Evolutionary conservation across 2,113 vertebrate genomes (phyloP), one percentile per base, ranked within the genome.

Genomic region (Rhineura floridana): DNA sequence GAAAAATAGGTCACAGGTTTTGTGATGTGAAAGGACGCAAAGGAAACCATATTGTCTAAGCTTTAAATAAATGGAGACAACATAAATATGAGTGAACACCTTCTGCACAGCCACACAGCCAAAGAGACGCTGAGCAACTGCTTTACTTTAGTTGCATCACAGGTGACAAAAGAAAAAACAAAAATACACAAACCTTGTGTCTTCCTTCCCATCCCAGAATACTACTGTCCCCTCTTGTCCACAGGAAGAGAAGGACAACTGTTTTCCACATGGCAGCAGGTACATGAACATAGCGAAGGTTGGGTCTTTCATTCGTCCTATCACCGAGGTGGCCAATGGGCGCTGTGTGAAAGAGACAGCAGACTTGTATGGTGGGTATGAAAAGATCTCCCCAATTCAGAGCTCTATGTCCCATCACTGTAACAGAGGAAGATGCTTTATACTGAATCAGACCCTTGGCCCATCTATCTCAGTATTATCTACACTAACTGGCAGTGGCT

Each of bases 251-350:
- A 98, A 98, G 91, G 98, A 96, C 0, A 96, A 95, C 62, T 99
- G 98, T 90, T 93, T 97, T 92, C 97, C 98, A 15, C 98, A 99
- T 81, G 96, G 87, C 1, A 99, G 94, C 65, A 97, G 55, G 87
- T 99, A 99, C 96, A 97, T 97, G 81, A 99, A 98, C 1, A 97
- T 98, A 1, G 98, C 96, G 89, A 99, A 99, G 83, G 98, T 97
- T 0, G 98, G 98, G 70, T 99, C 97, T 95, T 98, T 98, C 98
- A 99, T 99, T 90, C 97, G 97, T 82, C 97, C 97, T 10, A 99
- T 95, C 80, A 98, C 98, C 4, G 96, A 97, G 87, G 93, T 44
- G 59, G 98, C 98, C 94, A 97, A 88, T 0, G 98, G 99, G 28
- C 99, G 98, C 99, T 99, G 94, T 1, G 36, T 62, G 72, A 83